Percentiles rank a stretch among this genome's conserved stretches.
phyloP scores from a whole-genome alignment of 2,888 invertebrate genomes.

The Subacronicta megacephala region DNA sequence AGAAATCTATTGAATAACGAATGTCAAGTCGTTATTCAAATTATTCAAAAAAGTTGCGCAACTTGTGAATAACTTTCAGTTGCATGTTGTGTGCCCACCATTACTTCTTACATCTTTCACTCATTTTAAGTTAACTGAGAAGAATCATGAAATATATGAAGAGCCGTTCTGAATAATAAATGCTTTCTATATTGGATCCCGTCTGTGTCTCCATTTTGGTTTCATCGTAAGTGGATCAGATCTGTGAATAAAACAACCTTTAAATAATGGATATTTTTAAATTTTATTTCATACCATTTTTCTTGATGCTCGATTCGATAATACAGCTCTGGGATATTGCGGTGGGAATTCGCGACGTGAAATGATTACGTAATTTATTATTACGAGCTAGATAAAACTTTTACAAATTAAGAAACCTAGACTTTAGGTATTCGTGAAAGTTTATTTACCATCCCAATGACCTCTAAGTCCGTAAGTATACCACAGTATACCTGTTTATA shows the following conservation, averaged over 20 bases:
- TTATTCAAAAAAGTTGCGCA: not conserved
- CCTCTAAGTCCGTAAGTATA: too few relatives aligned
- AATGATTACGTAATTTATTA: constrained; percentile 14
- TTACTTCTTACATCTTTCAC: constrained; percentile 59
- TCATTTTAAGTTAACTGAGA: constrained; percentile 68
- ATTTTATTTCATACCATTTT: constrained; percentile 68
- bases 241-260: constrained; percentile 42
- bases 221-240: constrained; percentile 66
- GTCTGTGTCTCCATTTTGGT: constrained; percentile 67
- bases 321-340: constrained; percentile 20
- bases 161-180: constrained; percentile 77
- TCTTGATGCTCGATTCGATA: constrained; percentile 66
- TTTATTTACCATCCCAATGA: too few relatives aligned
- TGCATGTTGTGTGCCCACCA: constrained; percentile 10
- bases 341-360: constrained; percentile 16
- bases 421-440: too few relatives aligned
- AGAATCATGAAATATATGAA: constrained; percentile 68
- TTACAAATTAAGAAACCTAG: not conserved
- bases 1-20: too few relatives aligned
- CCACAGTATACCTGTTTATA: too few relatives aligned
- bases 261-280: constrained; percentile 69
- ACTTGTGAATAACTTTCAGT: not conserved
- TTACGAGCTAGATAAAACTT: constrained; percentile 19
- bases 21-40: not conserved
- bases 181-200: constrained; percentile 71